A percentile compares a stretch with the other conserved stretches of the same genome.
phyloP scores from a whole-genome alignment of 2,113 vertebrate genomes.

The Pseudorasbora parva region DNA sequence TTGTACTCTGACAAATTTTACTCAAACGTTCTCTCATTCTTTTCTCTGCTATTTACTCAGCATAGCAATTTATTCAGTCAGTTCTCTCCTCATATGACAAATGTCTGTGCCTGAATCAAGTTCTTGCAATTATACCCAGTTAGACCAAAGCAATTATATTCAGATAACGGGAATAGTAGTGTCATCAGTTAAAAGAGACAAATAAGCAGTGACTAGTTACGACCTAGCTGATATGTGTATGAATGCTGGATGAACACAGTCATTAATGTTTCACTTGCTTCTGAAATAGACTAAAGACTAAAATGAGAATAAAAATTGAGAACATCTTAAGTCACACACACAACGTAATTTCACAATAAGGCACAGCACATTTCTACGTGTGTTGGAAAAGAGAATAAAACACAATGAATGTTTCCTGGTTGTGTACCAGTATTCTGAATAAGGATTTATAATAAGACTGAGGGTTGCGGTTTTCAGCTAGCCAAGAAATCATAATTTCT shows the following conservation, averaged over 20 bases:
- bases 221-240: not conserved
- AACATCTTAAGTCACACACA: not conserved
- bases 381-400: not conserved
- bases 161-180: not conserved
- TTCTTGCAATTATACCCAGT: constrained; percentile 23
- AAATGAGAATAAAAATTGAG: constrained; percentile 1
- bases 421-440: not conserved
- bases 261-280: not conserved
- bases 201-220: not conserved
- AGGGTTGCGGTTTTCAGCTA: not conserved
- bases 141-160: not conserved
- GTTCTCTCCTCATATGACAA: constrained; percentile 13
- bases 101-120: constrained; percentile 16
- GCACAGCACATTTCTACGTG: not conserved
- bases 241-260: not conserved
- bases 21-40: not conserved
- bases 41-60: not conserved
- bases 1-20: not conserved
- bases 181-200: not conserved
- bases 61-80: not conserved
- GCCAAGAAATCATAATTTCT: constrained; percentile 1
- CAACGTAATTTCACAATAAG: not conserved
- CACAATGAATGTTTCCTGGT: not conserved
- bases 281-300: not conserved
- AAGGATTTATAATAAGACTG: not conserved